Evolutionary conservation across 2,113 vertebrate species (phyloP).

Genomic region (Vulpes vulpes): DNA sequence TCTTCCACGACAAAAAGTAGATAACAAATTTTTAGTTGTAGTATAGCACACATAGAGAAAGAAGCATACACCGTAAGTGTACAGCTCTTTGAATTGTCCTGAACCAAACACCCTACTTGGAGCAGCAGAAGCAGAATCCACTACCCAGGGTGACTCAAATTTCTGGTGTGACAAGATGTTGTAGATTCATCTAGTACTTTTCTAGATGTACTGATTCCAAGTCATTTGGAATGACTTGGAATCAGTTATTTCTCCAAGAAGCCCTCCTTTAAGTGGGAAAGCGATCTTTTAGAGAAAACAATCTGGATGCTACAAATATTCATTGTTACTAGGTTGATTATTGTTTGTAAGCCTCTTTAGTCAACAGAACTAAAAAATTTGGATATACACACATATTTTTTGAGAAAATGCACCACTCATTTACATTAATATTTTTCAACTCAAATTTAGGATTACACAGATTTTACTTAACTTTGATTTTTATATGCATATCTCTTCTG

Average conservation of each 20-base stretch:
- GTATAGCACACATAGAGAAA: background rate
- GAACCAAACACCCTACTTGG: background rate
- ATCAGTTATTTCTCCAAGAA: background rate
- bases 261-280: background rate
- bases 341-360: background rate
- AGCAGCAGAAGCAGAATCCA: background rate
- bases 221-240: background rate
- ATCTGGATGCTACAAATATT: background rate
- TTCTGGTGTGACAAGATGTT: conserved; percentile 6
- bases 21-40: background rate
- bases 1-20: background rate
- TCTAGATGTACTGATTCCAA: background rate
- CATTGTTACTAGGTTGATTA: background rate
- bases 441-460: background rate
- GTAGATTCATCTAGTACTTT: background rate
- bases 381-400: background rate
- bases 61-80: background rate
- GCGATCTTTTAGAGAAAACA: background rate
- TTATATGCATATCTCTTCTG: background rate
- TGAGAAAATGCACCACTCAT: background rate
- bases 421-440: background rate
- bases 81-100: background rate
- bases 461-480: conserved; percentile 30
- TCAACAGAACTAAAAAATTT: background rate
- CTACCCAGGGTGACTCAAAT: background rate